Conservation (phyloP, 1,140 invertebrate genomes). For the Globodera rostochiensis region DNA sequence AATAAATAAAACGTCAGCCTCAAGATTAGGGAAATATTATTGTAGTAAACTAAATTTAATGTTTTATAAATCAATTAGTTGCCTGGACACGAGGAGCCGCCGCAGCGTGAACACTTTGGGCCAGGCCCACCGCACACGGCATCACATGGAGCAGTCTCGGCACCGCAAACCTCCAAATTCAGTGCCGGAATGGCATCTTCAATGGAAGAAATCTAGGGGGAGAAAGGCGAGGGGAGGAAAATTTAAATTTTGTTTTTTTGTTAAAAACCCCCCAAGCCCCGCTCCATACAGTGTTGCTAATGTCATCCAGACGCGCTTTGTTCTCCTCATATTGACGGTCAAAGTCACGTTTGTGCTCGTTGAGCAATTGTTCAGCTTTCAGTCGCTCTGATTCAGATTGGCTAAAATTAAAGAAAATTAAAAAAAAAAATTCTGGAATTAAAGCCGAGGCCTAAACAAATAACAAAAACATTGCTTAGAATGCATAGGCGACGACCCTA, state of each 20-base stretch:
- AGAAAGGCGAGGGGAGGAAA: background rate
- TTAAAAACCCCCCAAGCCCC: background rate
- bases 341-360: constrained; percentile 59
- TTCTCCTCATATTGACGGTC: constrained; percentile 62
- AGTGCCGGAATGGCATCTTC: constrained; percentile 50
- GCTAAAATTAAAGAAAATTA: constrained; percentile 23
- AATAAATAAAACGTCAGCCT: too few relatives aligned
- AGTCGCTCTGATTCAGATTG: constrained; percentile 46
- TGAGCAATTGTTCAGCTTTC: constrained; percentile 54
- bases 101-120: constrained; percentile 55
- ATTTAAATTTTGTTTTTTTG: background rate
- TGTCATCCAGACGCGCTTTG: constrained; percentile 49
- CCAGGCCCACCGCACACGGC: constrained; percentile 59
- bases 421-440: background rate
- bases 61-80: background rate
- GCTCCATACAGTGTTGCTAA: constrained; percentile 38
- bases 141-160: constrained; percentile 55
- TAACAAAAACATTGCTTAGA: background rate
- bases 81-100: constrained; percentile 60
- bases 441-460: too few relatives aligned
- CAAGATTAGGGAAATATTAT: too few relatives aligned
- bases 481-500: constrained; percentile 10
- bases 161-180: constrained; percentile 62
- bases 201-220: constrained; percentile 44
- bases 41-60: too few relatives aligned